Percentiles rank a stretch among this genome's conserved stretches.
Evolutionary conservation across 2,113 vertebrate genomes (phyloP).

Genomic region (Baryphthengus martii): DNA sequence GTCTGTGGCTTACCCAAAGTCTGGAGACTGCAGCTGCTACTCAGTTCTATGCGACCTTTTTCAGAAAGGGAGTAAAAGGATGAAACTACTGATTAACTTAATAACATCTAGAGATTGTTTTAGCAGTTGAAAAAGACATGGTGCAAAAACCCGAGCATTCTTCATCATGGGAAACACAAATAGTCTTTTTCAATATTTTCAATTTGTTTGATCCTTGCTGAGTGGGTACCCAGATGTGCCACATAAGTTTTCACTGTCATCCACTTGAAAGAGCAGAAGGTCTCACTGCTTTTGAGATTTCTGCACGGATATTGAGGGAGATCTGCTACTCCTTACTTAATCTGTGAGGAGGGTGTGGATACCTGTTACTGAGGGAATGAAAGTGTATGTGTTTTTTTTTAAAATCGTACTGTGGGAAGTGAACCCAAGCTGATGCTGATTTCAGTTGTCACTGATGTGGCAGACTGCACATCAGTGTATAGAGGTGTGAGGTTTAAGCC

Average conservation of each 20-base stretch:
- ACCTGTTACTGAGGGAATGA: not conserved
- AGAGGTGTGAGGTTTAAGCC: not conserved
- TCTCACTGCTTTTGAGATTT: not conserved
- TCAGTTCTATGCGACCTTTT: not conserved
- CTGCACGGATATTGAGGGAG: not conserved
- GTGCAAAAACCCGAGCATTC: not conserved
- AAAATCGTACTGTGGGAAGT: not conserved
- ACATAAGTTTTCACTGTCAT: not conserved
- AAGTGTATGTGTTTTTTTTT: not conserved
- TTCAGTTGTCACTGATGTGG: not conserved
- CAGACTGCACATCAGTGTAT: fast-evolving
- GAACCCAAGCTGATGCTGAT: not conserved
- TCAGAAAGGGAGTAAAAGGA: not conserved
- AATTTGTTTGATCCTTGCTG: not conserved
- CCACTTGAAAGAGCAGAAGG: not conserved
- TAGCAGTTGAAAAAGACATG: not conserved
- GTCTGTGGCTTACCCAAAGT: not conserved
- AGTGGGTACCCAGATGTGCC: not conserved
- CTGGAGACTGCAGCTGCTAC: not conserved
- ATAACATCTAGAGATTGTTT: not conserved
- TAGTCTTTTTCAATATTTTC: not conserved
- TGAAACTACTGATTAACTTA: not conserved
- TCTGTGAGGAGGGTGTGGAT: not conserved
- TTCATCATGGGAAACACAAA: not conserved
- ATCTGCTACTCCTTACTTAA: not conserved